Conservation (phyloP, 2,113 vertebrate genomes). For the Carassius gibelio region DNA sequence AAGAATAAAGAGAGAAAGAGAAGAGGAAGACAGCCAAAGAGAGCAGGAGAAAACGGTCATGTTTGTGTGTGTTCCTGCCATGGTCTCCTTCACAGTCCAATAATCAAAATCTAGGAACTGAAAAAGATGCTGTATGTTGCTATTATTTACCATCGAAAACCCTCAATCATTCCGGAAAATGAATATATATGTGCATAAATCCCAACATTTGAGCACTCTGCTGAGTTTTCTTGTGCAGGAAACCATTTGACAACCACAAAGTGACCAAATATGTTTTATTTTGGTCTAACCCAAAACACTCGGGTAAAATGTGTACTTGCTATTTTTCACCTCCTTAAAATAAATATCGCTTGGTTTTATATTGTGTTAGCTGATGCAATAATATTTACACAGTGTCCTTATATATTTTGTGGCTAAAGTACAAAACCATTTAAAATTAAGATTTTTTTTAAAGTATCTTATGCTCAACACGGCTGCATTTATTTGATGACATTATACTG, state of each 20-base stretch:
- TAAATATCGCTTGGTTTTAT: not conserved
- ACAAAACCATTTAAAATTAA: not conserved
- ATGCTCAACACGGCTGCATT: not conserved
- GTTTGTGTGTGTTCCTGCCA: conserved; percentile 8
- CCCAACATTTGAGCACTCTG: not conserved
- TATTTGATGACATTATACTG: not conserved
- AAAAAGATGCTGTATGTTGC: conserved; percentile 26
- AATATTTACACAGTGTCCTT: not conserved
- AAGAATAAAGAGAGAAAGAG: conserved; percentile 41
- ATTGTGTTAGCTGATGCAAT: not conserved
- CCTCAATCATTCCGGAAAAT: conserved; percentile 14
- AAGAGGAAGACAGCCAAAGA: not conserved
- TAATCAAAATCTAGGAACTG: conserved; percentile 27
- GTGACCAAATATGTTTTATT: not conserved
- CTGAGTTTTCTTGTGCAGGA: conserved; percentile 1
- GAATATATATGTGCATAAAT: conserved; percentile 8
- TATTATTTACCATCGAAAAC: conserved; percentile 26
- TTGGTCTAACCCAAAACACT: not conserved
- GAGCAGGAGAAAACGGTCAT: not conserved
- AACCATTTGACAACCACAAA: not conserved
- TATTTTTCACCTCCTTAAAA: not conserved
- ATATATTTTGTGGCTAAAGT: not conserved
- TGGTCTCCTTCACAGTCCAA: conserved; percentile 26
- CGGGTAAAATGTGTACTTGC: not conserved
- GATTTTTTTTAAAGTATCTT: not conserved